Evolutionary conservation across 1,140 invertebrate species (phyloP).

Genomic region (Formica exsecta): DNA sequence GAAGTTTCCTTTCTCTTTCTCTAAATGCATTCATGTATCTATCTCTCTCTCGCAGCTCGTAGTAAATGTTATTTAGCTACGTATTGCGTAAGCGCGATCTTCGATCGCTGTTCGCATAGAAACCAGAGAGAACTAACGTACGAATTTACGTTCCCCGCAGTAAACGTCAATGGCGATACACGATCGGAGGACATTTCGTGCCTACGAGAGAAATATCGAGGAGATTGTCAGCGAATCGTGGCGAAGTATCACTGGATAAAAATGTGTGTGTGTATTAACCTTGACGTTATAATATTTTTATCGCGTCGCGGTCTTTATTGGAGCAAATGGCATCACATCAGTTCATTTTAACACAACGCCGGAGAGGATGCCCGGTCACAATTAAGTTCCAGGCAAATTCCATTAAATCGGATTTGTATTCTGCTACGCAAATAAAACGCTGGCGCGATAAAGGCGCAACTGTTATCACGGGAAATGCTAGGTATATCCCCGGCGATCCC

Average conservation of each 20-base stretch:
- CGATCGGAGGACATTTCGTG: not conserved
- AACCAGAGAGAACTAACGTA: not conserved
- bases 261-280: not conserved
- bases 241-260: conserved; percentile 9
- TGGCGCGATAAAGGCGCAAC: not conserved
- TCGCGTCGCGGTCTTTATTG: conserved; percentile 48
- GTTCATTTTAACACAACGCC: not conserved
- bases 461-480: conserved; percentile 6
- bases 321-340: conserved; percentile 43
- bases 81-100: conserved; percentile 4
- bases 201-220: not conserved
- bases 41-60: not conserved
- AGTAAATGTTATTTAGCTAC: not conserved
- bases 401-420: conserved; percentile 45
- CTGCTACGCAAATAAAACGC: conserved; percentile 23
- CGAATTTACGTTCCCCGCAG: not conserved
- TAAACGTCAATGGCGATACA: not conserved
- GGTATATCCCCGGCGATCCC: not conserved
- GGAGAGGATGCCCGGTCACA: not conserved
- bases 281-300: conserved; percentile 49
- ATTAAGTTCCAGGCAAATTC: conserved; percentile 44
- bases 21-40: too few species aligned
- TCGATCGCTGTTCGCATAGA: not conserved
- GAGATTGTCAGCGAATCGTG: conserved; percentile 10
- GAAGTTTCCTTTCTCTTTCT: not conserved